Evolutionary conservation across 2,797 vertebrate genomes (phyloP).

Genomic region (Dendrocincla fuliginosa): DNA sequence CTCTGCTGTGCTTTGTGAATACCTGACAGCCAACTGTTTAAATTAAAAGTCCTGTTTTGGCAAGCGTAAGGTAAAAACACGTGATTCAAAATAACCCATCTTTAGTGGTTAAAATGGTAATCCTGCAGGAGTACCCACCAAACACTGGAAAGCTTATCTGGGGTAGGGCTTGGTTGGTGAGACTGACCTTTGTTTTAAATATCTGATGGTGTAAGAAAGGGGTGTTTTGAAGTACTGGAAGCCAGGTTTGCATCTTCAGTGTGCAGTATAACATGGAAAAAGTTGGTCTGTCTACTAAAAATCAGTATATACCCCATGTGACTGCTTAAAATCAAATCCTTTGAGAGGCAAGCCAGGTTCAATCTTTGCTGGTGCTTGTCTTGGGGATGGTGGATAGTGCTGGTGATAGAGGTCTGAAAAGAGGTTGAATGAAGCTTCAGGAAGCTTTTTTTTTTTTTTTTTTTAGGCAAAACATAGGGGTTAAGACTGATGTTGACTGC

Average conservation of each 20-base stretch:
- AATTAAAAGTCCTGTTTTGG: not conserved
- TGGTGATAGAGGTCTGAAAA: not conserved
- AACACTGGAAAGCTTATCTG: not conserved
- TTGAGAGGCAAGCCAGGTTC: not conserved
- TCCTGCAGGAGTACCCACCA: not conserved
- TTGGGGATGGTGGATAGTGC: not conserved
- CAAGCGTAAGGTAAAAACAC: not conserved
- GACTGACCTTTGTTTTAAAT: not conserved
- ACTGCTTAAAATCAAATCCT: not conserved
- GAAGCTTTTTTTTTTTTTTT: not conserved
- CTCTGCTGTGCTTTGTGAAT: not conserved
- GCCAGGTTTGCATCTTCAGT: not conserved
- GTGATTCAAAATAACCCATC: not conserved
- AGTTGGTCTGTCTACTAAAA: not conserved
- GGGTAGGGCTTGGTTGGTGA: not conserved
- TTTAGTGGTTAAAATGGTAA: not conserved
- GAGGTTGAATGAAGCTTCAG: not conserved
- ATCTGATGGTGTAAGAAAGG: not conserved
- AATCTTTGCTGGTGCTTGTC: not conserved
- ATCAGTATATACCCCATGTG: fast-evolving
- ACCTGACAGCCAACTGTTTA: slow-evolving; percentile 43
- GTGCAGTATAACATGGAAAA: not conserved
- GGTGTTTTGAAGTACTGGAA: not conserved
- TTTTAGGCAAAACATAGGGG: not conserved
- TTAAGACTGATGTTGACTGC: not conserved